These are phyloP conservation scores for Melopsittacus undulatus DNA, from an alignment of 2,797 vertebrate genomes.

Conservation along the genomic window DNA sequence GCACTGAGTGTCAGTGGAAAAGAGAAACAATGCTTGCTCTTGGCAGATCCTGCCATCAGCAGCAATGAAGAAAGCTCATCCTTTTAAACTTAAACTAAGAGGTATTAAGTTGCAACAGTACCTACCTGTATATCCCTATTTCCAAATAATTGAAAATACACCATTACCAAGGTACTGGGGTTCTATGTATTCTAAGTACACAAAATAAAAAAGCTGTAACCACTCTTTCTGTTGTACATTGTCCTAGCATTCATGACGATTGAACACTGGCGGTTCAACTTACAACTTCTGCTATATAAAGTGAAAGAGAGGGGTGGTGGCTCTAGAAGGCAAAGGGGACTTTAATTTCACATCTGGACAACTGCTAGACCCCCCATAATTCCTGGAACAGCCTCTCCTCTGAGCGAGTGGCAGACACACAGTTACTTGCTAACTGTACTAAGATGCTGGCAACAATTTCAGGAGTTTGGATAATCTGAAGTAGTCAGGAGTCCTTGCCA, in stretches of 20 bases:
- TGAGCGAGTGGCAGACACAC: background rate
- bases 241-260: background rate
- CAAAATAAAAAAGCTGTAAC: background rate
- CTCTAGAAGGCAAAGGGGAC: background rate
- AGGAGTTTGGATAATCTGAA: background rate
- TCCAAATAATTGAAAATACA: background rate
- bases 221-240: background rate
- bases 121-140: background rate
- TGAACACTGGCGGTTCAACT: background rate
- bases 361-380: background rate
- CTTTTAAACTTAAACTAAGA: background rate
- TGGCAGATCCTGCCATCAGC: background rate
- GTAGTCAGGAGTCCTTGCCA: background rate
- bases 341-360: background rate
- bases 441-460: background rate
- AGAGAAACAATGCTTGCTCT: background rate
- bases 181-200: background rate
- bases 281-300: background rate
- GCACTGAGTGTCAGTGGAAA: background rate
- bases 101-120: background rate
- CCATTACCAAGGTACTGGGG: background rate
- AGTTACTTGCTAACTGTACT: background rate
- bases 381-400: background rate
- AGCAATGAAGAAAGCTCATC: background rate
- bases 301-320: background rate